Conservation (phyloP, 2,888 invertebrate species). For the Plemyria rubiginata region DNA sequence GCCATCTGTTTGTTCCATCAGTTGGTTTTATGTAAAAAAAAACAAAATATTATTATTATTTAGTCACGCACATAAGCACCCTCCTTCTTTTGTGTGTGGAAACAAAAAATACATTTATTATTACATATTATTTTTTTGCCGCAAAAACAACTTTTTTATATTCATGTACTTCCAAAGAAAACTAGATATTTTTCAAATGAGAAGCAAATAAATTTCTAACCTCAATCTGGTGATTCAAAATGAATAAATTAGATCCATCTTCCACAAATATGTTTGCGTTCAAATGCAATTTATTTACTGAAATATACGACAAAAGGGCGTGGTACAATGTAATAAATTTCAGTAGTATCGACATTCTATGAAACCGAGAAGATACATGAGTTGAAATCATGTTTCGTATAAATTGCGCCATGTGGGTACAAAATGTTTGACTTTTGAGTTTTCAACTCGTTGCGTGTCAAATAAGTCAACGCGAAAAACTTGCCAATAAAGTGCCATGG, state of each 20-base stretch:
- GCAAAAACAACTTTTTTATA: background rate
- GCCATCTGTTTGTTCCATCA: too few relatives aligned
- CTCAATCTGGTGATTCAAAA: constrained; percentile 11
- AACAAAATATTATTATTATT: too few relatives aligned
- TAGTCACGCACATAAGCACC: too few relatives aligned
- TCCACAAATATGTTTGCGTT: constrained; percentile 30
- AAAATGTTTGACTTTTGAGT: constrained; percentile 13
- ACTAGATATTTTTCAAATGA: background rate
- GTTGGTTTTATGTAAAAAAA: too few relatives aligned
- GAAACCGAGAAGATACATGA: constrained; percentile 23
- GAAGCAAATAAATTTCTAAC: background rate
- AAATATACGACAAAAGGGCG: constrained; percentile 33
- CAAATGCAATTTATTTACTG: constrained; percentile 28
- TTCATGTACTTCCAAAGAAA: constrained; percentile 1
- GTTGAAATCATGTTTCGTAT: constrained; percentile 26
- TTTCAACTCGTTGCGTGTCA: background rate
- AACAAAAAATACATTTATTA: too few relatives aligned
- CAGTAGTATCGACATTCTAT: constrained; percentile 27
- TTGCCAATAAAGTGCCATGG: background rate
- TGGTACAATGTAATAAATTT: constrained; percentile 29
- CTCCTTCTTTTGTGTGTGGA: too few relatives aligned
- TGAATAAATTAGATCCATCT: constrained; percentile 24
- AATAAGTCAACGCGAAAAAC: background rate
- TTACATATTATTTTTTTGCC: too few relatives aligned
- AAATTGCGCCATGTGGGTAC: constrained; percentile 13